Base-by-base conservation (phyloP, 2,888 invertebrate genomes). In the Dryococelus australis region DNA sequence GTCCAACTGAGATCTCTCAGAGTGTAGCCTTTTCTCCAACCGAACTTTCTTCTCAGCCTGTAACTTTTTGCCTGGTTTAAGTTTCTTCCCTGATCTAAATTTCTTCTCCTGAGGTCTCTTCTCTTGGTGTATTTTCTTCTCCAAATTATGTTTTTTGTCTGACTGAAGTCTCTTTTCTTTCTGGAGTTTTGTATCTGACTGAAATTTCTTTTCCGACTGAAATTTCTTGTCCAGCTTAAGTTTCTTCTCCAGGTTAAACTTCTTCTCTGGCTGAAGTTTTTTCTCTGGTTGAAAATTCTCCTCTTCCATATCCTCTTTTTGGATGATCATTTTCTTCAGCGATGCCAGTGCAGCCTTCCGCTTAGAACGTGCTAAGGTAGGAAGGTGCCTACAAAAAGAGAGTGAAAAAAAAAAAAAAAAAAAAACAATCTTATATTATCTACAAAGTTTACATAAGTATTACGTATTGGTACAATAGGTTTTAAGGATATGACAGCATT, bases 51-150 rank as follows among this genome's bases (percentile, higher is more conserved):
- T 65, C 10, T 20, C 65, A 2, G 2, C 65, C 24, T 65, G 20
- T n/a, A 65, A n/a, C n/a, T 65, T 65, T 24, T 65, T 65, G 8
- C 8, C 65, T 65, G n/a, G 8, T 9, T 65, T 16, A 20, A 24
- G 65, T 65, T 94, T 94, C n/a, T 85, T 86, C 51, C 26, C 78
- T 94, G 94, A 95, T 95, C 88, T 94, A 93, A 43, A 95, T 94
- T 92, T 95, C 95, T 89, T 95, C 93, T 90, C 94, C n/a, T n/a
- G n/a, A 93, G 87, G 95, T 94, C 89, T 95, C 92, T 90, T 94
- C 65, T 65, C 65, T 20, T 84, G 27, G 24, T 16, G 27, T 8
- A 27, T 43, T 27, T 85, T 16, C 27, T 51, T 27, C 53, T 43
- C 53, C 8, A 16, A 8, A 8, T 84, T 9, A 47, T 5, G 27